Evolutionary conservation across 2,113 vertebrate genomes (phyloP), one percentile per base, ranked within the genome.

Genomic region (Plestiodon gilberti): DNA sequence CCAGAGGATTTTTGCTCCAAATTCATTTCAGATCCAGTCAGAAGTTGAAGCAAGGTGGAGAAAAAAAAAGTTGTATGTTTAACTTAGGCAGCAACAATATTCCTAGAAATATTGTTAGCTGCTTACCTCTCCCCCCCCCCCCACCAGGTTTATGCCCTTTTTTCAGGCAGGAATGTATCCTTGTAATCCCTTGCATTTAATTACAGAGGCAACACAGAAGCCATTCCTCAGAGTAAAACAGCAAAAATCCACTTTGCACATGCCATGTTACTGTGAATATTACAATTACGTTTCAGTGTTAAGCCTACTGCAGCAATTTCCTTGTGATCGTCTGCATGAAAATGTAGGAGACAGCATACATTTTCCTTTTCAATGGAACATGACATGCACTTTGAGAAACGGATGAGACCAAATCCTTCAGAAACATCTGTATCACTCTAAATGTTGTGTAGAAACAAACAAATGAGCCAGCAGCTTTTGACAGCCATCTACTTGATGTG

Each of bases 211-310:
- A 87, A 84, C 61, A 84, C 0, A 30, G 33, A 40, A 69, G 28
- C 64, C 64, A 69, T 35, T 1, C 38, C 79, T 14, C 35, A 14
- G 15, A 82, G 75, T 62, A 78, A 92, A 57, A 62, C 80, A 38
- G 82, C 23, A 52, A 90, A 75, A 85, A 86, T 80, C 79, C 89
- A 84, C 78, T 85, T 86, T 79, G 73, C 35, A 64, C 84, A 82
- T 87, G 80, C 81, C 89, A 69, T 83, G 67, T 92, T 92, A 83
- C 87, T 90, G 55, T 88, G 87, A 92, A 91, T 85, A 80, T 86
- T 35, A 75, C 91, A 91, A 90, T 93, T 90, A 92, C 70, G 74
- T 87, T 93, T 88, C 88, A 64, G 92, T 89, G 88, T 91, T 94
- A 95, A 94, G 84, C 83, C 86, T 89, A 84, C 84, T 67, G 85